Conservation (phyloP, 2,797 vertebrate species). For the Leuciscus waleckii region DNA sequence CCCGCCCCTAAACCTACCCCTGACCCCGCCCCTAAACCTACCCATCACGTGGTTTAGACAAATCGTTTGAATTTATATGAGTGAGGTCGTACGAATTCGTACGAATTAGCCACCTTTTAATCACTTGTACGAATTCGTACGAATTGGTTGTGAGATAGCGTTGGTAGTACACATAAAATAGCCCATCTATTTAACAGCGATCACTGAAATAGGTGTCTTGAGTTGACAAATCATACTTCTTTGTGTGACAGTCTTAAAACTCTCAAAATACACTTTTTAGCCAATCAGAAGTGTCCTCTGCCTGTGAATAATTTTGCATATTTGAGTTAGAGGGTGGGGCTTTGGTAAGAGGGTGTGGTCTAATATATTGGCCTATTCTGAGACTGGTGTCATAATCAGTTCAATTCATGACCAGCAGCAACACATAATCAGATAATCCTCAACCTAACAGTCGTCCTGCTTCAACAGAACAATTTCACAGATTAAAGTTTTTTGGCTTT, state of each 20-base stretch:
- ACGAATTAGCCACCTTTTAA: too few species aligned
- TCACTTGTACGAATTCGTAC: too few species aligned
- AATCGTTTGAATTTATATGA: too few species aligned
- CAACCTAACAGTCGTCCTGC: background rate
- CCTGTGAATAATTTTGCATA: background rate
- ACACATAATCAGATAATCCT: background rate
- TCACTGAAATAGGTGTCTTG: background rate
- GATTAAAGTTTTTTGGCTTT: background rate
- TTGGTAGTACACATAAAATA: background rate
- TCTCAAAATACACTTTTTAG: background rate
- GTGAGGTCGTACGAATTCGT: too few species aligned
- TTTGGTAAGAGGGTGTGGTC: background rate
- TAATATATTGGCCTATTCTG: background rate
- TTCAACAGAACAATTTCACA: background rate
- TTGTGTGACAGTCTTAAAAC: background rate
- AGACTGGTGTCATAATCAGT: background rate
- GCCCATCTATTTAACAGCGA: background rate
- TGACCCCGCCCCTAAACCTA: too few species aligned
- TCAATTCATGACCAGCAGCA: background rate
- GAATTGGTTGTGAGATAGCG: too few species aligned
- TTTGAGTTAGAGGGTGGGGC: background rate
- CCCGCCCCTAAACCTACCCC: too few species aligned
- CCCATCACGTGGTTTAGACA: too few species aligned
- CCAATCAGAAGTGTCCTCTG: background rate
- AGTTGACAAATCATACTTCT: background rate